Base-by-base conservation (phyloP, 2,888 invertebrate genomes). In the Philereme vetulata region DNA sequence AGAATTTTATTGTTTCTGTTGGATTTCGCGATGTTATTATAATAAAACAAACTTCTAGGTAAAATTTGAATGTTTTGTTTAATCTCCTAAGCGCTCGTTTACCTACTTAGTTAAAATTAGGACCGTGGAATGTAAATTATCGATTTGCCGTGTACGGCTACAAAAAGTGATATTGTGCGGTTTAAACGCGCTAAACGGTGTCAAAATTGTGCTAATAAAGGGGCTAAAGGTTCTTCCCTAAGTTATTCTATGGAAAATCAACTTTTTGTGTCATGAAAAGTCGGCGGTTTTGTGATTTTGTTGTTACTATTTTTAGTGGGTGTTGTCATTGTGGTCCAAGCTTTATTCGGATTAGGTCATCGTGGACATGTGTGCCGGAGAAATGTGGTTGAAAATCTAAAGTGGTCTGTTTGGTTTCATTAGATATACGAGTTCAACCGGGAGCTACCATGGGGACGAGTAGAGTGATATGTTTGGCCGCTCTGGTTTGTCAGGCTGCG, bases 241-340 rank as follows among this genome's bases (percentile, higher is more conserved):
- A 54, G 60, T 68, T 71, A 68, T 70, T 57, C 67, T 53, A 62
- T 66, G 56, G 62, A 63, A 60, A 68, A 76, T 68, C 68, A 70
- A 73, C 66, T 67, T 80, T 82, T 84, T 82, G 74, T 81, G 81
- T 85, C 75, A 80, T 76, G 80, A 71, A 68, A 76, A 71, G 70
- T 66, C 70, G 62, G 56, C 75, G 80, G 77, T 82, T 81, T 76
- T 75, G 77, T 85, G 82, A 79, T 81, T 81, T 84, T 76, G 71
- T 90, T 93, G 86, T 79, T 93, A 80, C 94, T 94, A 82, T 94
- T 94, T 90, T 93, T 92, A 87, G 93, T 93, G 84, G 93, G 91
- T 93, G 93, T 92, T 92, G 93, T 93, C 93, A 92, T 89, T 88
- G 84, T 84, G 80, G 79, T 74, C 61, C 78, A 80, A 84, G 87